Conservation (phyloP, 2,113 vertebrate species). For the Capreolus pygargus region DNA sequence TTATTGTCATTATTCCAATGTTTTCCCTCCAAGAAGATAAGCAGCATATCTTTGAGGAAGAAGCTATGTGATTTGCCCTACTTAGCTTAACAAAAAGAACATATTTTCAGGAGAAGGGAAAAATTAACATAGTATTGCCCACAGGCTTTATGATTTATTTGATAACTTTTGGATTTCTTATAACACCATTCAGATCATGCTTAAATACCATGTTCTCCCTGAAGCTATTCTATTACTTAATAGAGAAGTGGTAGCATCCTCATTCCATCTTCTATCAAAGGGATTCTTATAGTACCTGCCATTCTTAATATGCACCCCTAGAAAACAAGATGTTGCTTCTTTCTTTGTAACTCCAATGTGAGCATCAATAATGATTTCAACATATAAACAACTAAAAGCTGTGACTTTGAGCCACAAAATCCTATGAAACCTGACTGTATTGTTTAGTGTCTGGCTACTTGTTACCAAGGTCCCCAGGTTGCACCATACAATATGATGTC, state of each 20-base stretch:
- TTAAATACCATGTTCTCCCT: neutral
- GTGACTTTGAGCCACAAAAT: neutral
- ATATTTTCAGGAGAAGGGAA: neutral
- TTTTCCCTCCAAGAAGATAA: neutral
- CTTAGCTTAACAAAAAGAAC: neutral
- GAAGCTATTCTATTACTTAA: neutral
- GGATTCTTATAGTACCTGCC: neutral
- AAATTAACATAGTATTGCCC: neutral
- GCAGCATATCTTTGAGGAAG: neutral
- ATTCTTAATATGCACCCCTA: neutral
- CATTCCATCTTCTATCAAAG: neutral
- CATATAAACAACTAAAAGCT: neutral
- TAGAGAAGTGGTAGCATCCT: neutral
- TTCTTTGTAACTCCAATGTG: neutral
- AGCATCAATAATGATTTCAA: neutral
- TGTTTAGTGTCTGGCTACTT: neutral
- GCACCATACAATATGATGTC: neutral
- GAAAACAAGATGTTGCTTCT: neutral
- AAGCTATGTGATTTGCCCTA: neutral
- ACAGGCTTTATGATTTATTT: neutral
- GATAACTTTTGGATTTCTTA: neutral
- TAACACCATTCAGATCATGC: neutral
- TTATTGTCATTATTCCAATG: neutral
- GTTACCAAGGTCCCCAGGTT: neutral
- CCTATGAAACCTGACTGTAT: neutral